Conservation (phyloP, 2,113 vertebrate species). For the Plestiodon gilberti region DNA sequence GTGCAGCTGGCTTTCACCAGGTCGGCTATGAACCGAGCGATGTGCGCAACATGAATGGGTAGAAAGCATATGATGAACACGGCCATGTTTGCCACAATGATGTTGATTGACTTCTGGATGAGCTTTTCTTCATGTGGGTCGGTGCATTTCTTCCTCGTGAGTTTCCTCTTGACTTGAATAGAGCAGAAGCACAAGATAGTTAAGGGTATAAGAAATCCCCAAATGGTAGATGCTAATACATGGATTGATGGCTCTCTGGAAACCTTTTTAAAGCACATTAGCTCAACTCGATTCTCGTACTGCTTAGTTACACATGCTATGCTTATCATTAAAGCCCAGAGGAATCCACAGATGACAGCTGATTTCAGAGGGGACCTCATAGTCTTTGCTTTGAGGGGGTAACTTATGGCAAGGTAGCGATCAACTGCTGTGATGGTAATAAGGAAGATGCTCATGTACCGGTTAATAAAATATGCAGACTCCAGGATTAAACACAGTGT, state of each 20-base stretch:
- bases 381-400: constrained; percentile 65
- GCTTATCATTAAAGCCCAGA: constrained; percentile 61
- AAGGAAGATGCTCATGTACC: constrained; percentile 67
- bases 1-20: constrained; percentile 9
- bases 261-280: constrained; percentile 63
- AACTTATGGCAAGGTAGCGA: constrained; percentile 66
- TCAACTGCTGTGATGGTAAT: constrained; percentile 62
- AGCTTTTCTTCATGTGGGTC: background rate
- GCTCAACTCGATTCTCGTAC: background rate
- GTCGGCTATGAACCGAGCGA: constrained; percentile 54
- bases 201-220: constrained; percentile 58
- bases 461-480: constrained; percentile 66
- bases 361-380: constrained; percentile 57
- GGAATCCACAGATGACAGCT: constrained; percentile 53
- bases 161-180: constrained; percentile 41
- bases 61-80: constrained; percentile 72
- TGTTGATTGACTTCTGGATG: constrained; percentile 51
- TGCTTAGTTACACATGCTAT: constrained; percentile 14
- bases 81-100: constrained; percentile 65
- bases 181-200: constrained; percentile 67
- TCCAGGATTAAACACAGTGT: constrained; percentile 52
- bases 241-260: background rate
- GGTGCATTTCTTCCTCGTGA: constrained; percentile 34
- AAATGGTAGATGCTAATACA: background rate
- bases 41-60: constrained; percentile 56